Conservation (phyloP, 1,140 invertebrate species). For the Mercenaria mercenaria region DNA sequence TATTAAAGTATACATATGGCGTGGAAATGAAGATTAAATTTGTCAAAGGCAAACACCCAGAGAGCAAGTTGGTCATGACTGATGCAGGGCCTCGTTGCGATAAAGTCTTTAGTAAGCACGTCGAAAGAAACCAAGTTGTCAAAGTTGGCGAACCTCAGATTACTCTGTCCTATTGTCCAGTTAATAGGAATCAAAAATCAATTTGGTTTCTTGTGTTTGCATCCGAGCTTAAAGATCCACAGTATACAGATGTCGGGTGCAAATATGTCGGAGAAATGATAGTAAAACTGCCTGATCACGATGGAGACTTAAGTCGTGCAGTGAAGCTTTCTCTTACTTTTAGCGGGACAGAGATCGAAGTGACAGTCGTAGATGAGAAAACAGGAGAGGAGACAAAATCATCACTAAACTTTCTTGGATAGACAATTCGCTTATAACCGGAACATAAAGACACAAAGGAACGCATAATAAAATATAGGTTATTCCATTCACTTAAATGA, state of each 20-base stretch:
- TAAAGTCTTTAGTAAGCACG: slow-evolving; percentile 1
- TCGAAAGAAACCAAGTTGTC: slow-evolving; percentile 9
- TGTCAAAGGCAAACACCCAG: not conserved
- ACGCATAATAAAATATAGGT: no score
- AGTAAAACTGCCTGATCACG: not conserved
- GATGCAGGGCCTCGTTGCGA: not conserved
- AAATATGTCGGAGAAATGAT: not conserved
- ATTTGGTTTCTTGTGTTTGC: not conserved
- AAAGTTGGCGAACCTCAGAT: not conserved
- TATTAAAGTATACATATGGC: slow-evolving; percentile 33
- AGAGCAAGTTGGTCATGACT: not conserved
- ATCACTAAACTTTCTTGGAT: not conserved
- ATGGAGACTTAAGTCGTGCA: not conserved
- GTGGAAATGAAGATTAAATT: not conserved
- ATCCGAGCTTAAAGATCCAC: not conserved
- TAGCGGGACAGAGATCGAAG: slow-evolving; percentile 4
- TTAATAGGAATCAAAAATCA: not conserved
- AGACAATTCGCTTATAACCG: no score
- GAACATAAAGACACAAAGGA: no score
- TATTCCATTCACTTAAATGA: no score
- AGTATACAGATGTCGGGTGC: not conserved
- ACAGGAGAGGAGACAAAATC: not conserved
- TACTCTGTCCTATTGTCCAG: not conserved
- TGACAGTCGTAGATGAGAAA: not conserved
- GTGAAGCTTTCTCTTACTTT: not conserved